These are phyloP conservation scores for Galemys pyrenaicus DNA, from an alignment of 2,113 vertebrate genomes.

Conservation along the genomic window DNA sequence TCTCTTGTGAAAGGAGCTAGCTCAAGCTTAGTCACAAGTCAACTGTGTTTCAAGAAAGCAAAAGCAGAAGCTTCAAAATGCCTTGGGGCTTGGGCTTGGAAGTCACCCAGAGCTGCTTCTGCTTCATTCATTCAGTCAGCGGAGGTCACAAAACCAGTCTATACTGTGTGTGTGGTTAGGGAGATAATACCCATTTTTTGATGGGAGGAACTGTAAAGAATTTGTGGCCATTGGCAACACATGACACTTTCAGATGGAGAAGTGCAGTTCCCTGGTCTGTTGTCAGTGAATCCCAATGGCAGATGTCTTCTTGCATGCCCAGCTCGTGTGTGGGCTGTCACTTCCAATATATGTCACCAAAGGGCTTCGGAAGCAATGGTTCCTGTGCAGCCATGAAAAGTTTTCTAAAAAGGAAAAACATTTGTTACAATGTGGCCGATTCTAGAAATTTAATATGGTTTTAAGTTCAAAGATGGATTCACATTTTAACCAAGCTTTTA, in stretches of 20 bases:
- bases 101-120: neutral
- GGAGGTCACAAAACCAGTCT: neutral
- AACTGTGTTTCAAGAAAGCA: neutral
- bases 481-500: slow-evolving; percentile 2
- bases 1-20: neutral
- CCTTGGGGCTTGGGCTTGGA: neutral
- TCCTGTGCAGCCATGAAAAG: neutral
- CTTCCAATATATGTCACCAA: neutral
- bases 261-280: neutral
- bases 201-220: neutral
- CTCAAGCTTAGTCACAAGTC: neutral
- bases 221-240: neutral
- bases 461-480: neutral
- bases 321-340: neutral
- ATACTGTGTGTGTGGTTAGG: neutral
- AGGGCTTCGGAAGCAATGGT: neutral
- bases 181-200: neutral
- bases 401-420: neutral
- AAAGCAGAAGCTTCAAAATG: neutral
- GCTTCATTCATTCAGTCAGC: neutral
- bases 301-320: neutral
- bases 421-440: neutral
- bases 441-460: neutral
- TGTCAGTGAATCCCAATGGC: neutral
- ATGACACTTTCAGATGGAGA: neutral